Base-by-base conservation (phyloP, 2,113 vertebrate species). In the Rhadina sibilatrix region DNA sequence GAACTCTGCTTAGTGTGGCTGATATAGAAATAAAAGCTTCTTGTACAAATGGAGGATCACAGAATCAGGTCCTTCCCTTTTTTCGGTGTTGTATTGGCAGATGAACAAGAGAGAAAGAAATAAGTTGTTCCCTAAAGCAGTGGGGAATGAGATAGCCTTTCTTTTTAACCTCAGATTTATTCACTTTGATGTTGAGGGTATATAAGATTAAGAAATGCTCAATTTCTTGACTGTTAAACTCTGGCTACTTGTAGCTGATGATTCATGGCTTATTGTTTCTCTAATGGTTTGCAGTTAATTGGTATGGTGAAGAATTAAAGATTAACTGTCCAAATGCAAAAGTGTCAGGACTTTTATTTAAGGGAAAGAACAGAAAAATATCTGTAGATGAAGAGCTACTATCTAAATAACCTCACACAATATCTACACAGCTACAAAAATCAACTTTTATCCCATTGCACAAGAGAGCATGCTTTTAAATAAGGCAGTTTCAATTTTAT, bases 131-230 rank as follows among this genome's bases (percentile, higher is more conserved):
- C 72, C 52, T 68, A 82, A 95, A 87, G 37, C 83, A 79, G 44
- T 53, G 47, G 60, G 50, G 52, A 94, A 95, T 27, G 40, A 53
- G 65, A 60, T 78, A 81, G 76, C 35, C 64, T 89, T 81, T 90
- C 88, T 89, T 94, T 94, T 95, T 96, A 96, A 96, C 93, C 88
- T 89, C 83, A 79, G 90, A 92, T 90, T 92, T 96, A 96, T 93
- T 90, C 88, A 76, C 92, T 95, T 96, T 78, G 64, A 94, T 92
- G 72, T 33, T 49, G 60, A 94, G 64, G 61, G 50, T 79, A 95
- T 53, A 31, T 79, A 90, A 94, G 85, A 97, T 95, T 93, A 93
- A 95, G 83, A 95, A 95, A 93, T 89, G 80, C 80, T 95, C 80
- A 52, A 75, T 93, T 81, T 94, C 83, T 94, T 83, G 71, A 88